Evolutionary conservation across 2,888 invertebrate species (phyloP), one percentile per base, ranked within the genome.

Genomic region (Rotaria macrura): DNA sequence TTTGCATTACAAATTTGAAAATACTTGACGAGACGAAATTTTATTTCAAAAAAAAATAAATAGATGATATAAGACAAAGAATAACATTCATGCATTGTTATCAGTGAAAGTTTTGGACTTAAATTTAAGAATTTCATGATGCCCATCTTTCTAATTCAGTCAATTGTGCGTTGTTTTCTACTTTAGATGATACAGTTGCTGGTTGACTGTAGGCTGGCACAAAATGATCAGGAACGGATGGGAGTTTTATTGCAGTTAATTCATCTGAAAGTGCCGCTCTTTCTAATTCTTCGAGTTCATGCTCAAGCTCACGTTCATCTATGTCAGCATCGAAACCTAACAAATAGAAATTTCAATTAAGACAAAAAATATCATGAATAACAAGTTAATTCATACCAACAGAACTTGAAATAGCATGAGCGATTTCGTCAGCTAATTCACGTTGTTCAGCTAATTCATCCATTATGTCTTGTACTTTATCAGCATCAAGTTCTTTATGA

Each of bases 361-460:
- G n/a, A 65, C 0, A 65, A 10, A 29, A 14, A n/a, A 23, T 9
- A 55, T 1, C 29, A 14, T 49, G 2, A 65, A 29, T 65, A 7
- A 57, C 10, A 57, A n/a, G 3, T 49, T 17, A 17, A 2, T 17
- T 49, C 79, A 72, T 47, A 55, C 96, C 96, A 65, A 96, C 95
- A 87, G 98, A 98, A 92, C 96, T 96, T 87, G 97, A 97, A 91
- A 99, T 99, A 14, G 98, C 99, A 90, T 97, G 96, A 0, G 97
- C 96, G 89, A 99, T 98, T 93, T 99, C 99, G 88, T 94, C 94
- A 1, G 98, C 97, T 85, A 99, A 95, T 91, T 99, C 97, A 92
- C 98, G 97, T 91, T 99, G 98, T 89, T 99, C 99, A 14, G 97
- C 97, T 88, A 99, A 96, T 89, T 99, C 98, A 90, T 99, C 99